These are phyloP conservation scores for Catagonus wagneri DNA, from an alignment of 2,113 vertebrate genomes.

Conservation along the genomic window DNA sequence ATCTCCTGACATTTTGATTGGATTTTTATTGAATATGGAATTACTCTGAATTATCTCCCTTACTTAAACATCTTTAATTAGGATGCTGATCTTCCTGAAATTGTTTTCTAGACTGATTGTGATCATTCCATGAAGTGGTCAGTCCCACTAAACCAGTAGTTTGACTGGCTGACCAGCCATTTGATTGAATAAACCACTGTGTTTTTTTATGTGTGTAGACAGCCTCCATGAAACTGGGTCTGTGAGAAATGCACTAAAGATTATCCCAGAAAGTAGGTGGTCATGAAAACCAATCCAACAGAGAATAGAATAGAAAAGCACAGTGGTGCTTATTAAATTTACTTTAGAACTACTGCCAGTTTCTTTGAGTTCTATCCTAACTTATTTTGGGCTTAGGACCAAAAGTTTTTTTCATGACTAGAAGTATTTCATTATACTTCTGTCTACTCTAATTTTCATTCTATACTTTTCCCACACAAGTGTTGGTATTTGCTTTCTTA, in stretches of 20 bases:
- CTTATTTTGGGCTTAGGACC: neutral
- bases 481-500: slow-evolving; percentile 26
- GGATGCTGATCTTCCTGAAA: neutral
- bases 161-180: neutral
- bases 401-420: slow-evolving; percentile 27
- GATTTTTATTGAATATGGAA: neutral
- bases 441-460: slow-evolving; percentile 5
- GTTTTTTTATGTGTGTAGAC: neutral
- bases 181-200: neutral
- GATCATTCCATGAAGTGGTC: neutral
- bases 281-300: neutral
- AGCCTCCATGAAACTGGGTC: neutral
- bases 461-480: neutral
- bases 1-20: neutral
- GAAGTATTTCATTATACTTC: slow-evolving; percentile 52
- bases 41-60: neutral
- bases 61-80: neutral
- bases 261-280: neutral
- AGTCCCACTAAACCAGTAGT: neutral
- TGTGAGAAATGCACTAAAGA: neutral
- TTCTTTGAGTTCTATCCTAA: neutral
- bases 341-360: neutral
- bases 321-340: neutral
- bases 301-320: neutral
- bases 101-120: neutral